A percentile compares a stretch with the other conserved stretches of the same genome.
Conservation (phyloP, 1,140 invertebrate genomes). For the Diprion similis region DNA sequence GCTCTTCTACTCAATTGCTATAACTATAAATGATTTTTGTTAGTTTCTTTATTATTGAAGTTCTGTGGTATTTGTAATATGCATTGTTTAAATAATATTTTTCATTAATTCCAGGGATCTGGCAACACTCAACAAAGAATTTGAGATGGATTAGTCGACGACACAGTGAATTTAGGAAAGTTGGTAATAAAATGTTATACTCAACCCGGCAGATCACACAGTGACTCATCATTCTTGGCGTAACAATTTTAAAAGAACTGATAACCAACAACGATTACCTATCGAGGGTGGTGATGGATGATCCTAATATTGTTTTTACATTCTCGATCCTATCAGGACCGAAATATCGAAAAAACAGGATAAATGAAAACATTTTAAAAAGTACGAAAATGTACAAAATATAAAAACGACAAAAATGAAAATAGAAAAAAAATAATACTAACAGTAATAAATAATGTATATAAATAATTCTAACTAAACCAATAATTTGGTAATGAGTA, state of each 20-base stretch:
- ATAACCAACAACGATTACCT: too few relatives aligned
- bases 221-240: too few relatives aligned
- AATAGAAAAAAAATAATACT: neutral
- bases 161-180: too few relatives aligned
- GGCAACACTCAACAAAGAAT: constrained; percentile 69
- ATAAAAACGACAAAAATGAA: neutral
- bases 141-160: constrained; percentile 61
- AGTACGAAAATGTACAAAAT: neutral
- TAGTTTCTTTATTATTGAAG: constrained; percentile 18
- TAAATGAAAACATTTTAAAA: neutral
- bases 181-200: too few relatives aligned
- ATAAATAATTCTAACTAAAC: neutral
- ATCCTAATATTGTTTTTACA: too few relatives aligned
- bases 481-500: too few relatives aligned
- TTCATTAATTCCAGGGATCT: constrained; percentile 64
- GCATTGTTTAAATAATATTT: constrained; percentile 19
- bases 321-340: too few relatives aligned
- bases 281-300: too few relatives aligned
- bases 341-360: neutral
- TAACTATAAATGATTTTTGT: neutral
- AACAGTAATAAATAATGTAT: neutral
- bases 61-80: constrained; percentile 9
- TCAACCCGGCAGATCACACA: too few relatives aligned
- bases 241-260: too few relatives aligned
- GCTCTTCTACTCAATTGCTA: constrained; percentile 10